Conservation (phyloP, 2,888 invertebrate species). For the Acrobasis repandana region DNA sequence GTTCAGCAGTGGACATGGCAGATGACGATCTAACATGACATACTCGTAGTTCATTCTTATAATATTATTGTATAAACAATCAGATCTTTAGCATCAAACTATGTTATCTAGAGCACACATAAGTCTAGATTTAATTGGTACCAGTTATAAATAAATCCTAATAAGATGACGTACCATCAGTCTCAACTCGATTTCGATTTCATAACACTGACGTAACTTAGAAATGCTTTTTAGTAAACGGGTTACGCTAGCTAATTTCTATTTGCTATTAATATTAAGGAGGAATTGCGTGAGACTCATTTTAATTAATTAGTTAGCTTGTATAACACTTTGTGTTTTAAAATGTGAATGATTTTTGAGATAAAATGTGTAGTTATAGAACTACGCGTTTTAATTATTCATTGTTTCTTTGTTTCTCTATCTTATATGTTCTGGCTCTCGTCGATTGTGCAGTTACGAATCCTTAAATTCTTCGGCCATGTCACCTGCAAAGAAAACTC, state of each 20-base stretch:
- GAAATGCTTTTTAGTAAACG: constrained; percentile 13
- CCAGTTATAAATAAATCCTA: background rate
- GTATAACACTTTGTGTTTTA: background rate
- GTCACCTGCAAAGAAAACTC: too few relatives aligned
- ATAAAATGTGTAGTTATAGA: too few relatives aligned
- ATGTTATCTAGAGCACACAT: background rate
- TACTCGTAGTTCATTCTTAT: too few relatives aligned
- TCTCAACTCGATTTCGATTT: background rate
- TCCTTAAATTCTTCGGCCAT: too few relatives aligned
- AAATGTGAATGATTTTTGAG: background rate
- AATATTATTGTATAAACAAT: too few relatives aligned
- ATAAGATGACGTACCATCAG: background rate
- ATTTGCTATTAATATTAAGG: constrained; percentile 2
- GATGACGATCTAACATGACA: too few relatives aligned
- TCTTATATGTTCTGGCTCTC: too few relatives aligned
- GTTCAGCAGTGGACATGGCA: too few relatives aligned
- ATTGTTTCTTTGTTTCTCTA: too few relatives aligned
- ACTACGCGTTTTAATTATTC: too few relatives aligned
- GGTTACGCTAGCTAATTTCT: constrained; percentile 10
- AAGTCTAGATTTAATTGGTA: constrained; percentile 1
- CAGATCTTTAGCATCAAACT: too few relatives aligned
- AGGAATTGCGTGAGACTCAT: background rate
- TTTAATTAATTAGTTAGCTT: constrained; percentile 8
- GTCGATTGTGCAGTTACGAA: too few relatives aligned
- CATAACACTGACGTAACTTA: constrained; percentile 1